A percentile compares a stretch with the other conserved stretches of the same genome.
These are phyloP conservation scores for Phaethornis superciliosus DNA, from an alignment of 2,113 vertebrate genomes.

Conservation along the genomic window DNA sequence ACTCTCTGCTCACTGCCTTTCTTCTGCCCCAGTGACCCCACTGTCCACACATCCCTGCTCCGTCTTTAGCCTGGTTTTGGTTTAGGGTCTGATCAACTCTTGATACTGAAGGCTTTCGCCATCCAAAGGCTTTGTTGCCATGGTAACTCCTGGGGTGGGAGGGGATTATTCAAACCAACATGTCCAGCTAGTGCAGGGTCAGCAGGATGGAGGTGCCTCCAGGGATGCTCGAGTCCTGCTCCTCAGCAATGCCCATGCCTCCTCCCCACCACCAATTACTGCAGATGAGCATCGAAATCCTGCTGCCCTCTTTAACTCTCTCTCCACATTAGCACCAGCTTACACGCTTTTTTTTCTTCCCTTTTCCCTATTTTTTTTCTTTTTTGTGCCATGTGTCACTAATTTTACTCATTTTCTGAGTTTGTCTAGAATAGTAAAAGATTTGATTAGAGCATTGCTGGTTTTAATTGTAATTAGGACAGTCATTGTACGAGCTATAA, in stretches of 20 bases:
- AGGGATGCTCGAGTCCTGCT: neutral
- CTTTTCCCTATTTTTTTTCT: neutral
- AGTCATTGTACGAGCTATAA: constrained; percentile 69
- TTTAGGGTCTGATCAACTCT: constrained; percentile 59
- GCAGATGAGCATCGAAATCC: neutral
- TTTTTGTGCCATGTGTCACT: constrained; percentile 35
- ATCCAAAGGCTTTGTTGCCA: constrained; percentile 46
- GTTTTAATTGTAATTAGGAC: constrained; percentile 74
- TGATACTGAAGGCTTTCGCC: neutral
- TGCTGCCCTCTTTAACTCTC: constrained; percentile 3
- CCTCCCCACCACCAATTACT: neutral
- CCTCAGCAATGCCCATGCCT: neutral
- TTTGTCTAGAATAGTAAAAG: constrained; percentile 71
- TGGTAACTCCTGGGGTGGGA: constrained; percentile 2
- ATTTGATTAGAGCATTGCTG: constrained; percentile 66
- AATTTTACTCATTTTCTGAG: constrained; percentile 69
- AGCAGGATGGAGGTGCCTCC: constrained; percentile 26
- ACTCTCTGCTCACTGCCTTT: neutral
- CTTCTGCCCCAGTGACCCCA: constrained; percentile 37
- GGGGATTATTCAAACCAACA: neutral
- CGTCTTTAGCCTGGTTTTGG: constrained; percentile 18
- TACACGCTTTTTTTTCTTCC: fast-evolving
- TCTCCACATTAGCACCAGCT: neutral
- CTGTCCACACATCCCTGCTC: constrained; percentile 16
- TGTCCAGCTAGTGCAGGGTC: neutral